Conservation (phyloP, 2,888 invertebrate species). For the Blera fallax region DNA sequence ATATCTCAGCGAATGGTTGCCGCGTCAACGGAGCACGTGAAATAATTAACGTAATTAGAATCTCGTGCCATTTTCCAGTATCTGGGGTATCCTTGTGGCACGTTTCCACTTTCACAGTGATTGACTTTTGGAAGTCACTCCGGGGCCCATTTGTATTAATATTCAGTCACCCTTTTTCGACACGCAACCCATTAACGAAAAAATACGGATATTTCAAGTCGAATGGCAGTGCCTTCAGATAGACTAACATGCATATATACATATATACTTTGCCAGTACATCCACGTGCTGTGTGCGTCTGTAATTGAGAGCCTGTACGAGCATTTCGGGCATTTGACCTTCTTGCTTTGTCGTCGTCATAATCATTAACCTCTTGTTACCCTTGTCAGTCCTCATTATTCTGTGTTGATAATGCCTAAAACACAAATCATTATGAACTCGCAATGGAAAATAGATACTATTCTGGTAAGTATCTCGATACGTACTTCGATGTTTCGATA, state of each 20-base stretch:
- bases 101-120: slow-evolving; percentile 28
- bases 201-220: slow-evolving; percentile 13
- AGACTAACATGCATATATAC: too few species aligned
- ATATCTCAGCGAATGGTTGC: background rate
- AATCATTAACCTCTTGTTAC: slow-evolving; percentile 11
- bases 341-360: background rate
- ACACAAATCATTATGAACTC: slow-evolving; percentile 23
- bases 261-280: too few species aligned
- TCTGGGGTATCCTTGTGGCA: background rate
- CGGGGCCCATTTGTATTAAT: background rate
- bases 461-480: too few species aligned
- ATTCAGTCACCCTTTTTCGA: slow-evolving; percentile 10
- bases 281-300: background rate
- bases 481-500: background rate
- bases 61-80: slow-evolving; percentile 1
- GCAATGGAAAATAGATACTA: slow-evolving; percentile 26
- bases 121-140: slow-evolving; percentile 22
- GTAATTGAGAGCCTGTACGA: background rate
- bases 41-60: slow-evolving; percentile 32
- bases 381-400: slow-evolving; percentile 13
- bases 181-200: slow-evolving; percentile 25
- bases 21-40: background rate
- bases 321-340: background rate
- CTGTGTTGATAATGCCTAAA: background rate
- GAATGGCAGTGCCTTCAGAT: background rate